Evolutionary conservation across 2,797 vertebrate genomes (phyloP).

Genomic region (Acanthornis magna): DNA sequence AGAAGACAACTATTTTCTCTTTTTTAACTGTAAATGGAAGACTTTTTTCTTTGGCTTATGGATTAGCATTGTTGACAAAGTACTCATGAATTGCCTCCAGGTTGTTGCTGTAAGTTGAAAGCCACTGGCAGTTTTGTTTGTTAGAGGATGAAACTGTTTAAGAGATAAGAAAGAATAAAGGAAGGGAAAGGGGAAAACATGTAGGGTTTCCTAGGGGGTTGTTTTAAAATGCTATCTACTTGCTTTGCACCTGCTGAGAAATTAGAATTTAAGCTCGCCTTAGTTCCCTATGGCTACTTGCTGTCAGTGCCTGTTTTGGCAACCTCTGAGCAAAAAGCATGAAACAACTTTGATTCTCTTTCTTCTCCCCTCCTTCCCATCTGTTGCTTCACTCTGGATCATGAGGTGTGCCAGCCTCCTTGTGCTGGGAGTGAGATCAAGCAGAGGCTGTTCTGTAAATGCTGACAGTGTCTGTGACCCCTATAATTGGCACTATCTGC

Average conservation of each 20-base stretch:
- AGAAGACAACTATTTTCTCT: background rate
- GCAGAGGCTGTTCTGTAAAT: background rate
- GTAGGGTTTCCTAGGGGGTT: background rate
- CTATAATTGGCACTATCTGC: background rate
- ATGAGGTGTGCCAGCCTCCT: background rate
- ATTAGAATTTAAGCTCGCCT: background rate
- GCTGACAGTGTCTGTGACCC: background rate
- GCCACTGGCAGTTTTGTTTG: constrained; percentile 35
- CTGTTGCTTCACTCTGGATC: constrained; percentile 34
- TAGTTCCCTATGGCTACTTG: background rate
- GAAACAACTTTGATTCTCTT: constrained; percentile 37
- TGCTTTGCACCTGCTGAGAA: constrained; percentile 16
- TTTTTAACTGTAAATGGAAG: background rate
- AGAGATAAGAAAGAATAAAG: background rate
- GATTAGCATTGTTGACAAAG: background rate
- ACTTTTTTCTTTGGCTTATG: background rate
- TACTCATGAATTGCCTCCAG: background rate
- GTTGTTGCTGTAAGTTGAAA: constrained; percentile 49
- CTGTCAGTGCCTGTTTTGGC: constrained; percentile 6
- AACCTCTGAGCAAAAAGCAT: background rate
- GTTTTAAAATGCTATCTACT: constrained; percentile 10
- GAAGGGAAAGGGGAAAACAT: background rate
- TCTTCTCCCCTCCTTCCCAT: constrained; percentile 28
- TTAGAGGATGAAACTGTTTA: background rate
- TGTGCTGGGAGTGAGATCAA: background rate